A percentile compares a stretch with the other conserved stretches of the same genome.
Conservation (phyloP, 2,113 vertebrate species). For the Myiozetetes cayanensis region DNA sequence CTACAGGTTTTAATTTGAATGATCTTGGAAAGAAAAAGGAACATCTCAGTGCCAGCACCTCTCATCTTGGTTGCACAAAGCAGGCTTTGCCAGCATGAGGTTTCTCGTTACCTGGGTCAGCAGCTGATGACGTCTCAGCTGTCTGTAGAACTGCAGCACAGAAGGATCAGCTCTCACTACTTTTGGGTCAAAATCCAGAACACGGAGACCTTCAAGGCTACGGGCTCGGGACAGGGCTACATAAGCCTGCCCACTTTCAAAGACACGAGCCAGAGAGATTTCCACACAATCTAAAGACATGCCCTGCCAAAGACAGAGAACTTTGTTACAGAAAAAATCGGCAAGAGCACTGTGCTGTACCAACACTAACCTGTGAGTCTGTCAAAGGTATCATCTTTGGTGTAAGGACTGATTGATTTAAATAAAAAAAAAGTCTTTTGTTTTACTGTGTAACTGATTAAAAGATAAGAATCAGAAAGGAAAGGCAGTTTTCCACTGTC, state of each 20-base stretch:
- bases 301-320: constrained; percentile 70
- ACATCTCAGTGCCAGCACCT: background rate
- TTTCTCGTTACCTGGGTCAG: constrained; percentile 34
- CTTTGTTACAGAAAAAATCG: background rate
- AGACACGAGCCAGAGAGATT: constrained; percentile 90
- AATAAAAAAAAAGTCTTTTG: background rate
- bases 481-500: background rate
- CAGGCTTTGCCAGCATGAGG: background rate
- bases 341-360: background rate
- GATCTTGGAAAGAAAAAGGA: background rate
- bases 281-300: constrained; percentile 93
- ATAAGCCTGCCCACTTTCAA: constrained; percentile 94
- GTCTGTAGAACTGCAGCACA: constrained; percentile 85
- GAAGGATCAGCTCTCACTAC: constrained; percentile 87
- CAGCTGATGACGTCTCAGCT: constrained; percentile 64
- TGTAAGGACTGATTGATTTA: background rate
- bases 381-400: background rate
- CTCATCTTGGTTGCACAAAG: background rate
- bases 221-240: constrained; percentile 92
- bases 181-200: constrained; percentile 90
- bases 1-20: background rate
- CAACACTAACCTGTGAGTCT: background rate
- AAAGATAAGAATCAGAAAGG: background rate
- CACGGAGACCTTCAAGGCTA: constrained; percentile 86
- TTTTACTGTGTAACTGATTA: background rate